These are phyloP conservation scores for Catocala sponsa DNA, from an alignment of 2,888 invertebrate species.

Conservation along the genomic window DNA sequence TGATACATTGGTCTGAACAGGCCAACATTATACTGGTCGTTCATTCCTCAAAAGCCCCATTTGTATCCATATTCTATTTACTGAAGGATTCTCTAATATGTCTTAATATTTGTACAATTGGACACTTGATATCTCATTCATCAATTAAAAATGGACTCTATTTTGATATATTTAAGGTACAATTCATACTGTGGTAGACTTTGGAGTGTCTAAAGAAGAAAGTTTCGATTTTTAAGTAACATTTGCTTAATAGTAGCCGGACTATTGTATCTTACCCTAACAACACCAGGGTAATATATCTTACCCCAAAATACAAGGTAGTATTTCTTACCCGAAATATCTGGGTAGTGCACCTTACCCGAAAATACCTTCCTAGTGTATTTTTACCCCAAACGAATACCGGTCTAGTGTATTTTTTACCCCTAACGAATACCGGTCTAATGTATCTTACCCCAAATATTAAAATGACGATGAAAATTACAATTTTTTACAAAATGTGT, in stretches of 20 bases:
- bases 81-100: conserved; percentile 20
- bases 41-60: background rate
- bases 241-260: conserved; percentile 4
- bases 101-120: conserved; percentile 43
- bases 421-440: too few species aligned
- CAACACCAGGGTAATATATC: too few species aligned
- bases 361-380: too few species aligned
- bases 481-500: too few species aligned
- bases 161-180: conserved; percentile 24
- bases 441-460: too few species aligned
- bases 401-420: too few species aligned
- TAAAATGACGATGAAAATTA: too few species aligned
- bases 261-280: conserved; percentile 7
- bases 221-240: background rate
- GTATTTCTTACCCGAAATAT: too few species aligned
- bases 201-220: conserved; percentile 9
- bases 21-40: conserved; percentile 1
- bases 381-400: too few species aligned
- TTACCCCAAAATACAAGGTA: too few species aligned
- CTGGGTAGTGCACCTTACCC: too few species aligned
- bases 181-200: conserved; percentile 44
- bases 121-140: conserved; percentile 27
- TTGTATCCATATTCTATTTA: conserved; percentile 4
- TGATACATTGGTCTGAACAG: background rate
- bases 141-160: conserved; percentile 38